phyloP scores from a whole-genome alignment of 2,113 vertebrate species.

The Centropus unirufus region DNA sequence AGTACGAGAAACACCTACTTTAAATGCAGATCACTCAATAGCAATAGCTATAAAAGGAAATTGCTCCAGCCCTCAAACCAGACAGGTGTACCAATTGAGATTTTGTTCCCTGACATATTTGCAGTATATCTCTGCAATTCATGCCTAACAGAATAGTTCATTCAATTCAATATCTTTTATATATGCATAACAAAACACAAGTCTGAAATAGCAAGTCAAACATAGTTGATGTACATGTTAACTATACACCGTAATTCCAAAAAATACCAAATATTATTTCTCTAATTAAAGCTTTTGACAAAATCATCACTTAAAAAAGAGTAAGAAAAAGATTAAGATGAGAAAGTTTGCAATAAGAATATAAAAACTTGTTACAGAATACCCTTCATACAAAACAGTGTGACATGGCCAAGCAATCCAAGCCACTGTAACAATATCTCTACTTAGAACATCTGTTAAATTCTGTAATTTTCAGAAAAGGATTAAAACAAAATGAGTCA shows the following conservation, averaged over 20 bases:
- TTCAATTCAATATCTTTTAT: neutral
- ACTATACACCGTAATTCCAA: neutral
- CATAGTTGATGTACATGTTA: neutral
- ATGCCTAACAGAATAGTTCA: neutral
- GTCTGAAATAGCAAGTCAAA: neutral
- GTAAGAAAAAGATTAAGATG: neutral
- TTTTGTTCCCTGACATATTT: neutral
- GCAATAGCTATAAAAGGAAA: neutral
- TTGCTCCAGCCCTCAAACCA: neutral
- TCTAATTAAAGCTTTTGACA: neutral
- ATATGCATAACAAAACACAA: neutral
- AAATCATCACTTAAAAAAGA: neutral
- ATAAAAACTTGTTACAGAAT: neutral
- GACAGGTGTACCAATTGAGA: neutral
- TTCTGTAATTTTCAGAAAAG: conserved; percentile 15
- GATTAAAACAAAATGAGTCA: conserved; percentile 13
- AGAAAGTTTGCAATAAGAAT: neutral
- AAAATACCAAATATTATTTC: neutral
- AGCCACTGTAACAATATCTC: neutral
- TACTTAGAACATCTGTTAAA: neutral
- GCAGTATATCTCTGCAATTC: neutral
- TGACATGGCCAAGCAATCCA: neutral
- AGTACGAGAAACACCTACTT: neutral
- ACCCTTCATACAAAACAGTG: neutral
- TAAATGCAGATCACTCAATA: neutral